A percentile compares a stretch with the other conserved stretches of the same genome.
Conservation (phyloP, 92 coral and sea anemone species). For the Phenganax marumi region DNA sequence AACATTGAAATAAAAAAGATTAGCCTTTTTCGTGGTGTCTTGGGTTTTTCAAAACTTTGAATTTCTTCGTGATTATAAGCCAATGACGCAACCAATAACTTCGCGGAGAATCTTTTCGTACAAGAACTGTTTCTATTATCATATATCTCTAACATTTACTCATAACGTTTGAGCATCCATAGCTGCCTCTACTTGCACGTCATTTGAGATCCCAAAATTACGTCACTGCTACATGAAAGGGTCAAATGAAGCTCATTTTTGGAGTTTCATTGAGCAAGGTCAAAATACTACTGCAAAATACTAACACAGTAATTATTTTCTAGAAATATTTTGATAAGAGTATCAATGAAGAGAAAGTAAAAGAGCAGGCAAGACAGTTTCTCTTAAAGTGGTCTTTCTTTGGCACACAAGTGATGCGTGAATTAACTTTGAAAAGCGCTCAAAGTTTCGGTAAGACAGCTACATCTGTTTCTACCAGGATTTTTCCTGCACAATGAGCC, state of each 20-base stretch:
- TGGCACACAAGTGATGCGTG: conserved; percentile 88
- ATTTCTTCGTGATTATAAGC: background rate
- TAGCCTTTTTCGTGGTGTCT: background rate
- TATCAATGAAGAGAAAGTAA: conserved; percentile 56
- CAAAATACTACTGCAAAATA: background rate
- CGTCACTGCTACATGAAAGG: no score
- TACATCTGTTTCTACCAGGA: no score
- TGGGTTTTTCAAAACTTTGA: background rate
- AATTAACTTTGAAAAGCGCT: conserved; percentile 92
- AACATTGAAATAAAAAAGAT: background rate
- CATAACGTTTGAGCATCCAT: no score
- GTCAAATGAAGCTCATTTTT: background rate
- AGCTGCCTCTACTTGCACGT: no score
- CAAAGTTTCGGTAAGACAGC: conserved; percentile 88
- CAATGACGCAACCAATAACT: no score
- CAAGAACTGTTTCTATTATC: no score
- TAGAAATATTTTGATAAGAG: conserved; percentile 47
- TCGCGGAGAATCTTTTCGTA: no score
- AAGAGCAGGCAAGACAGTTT: conserved; percentile 81
- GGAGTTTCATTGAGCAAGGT: background rate
- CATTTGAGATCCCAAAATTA: no score
- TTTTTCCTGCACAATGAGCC: background rate
- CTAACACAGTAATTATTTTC: background rate
- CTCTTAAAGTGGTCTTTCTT: conserved; percentile 97
- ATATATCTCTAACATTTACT: no score